Base-by-base conservation (phyloP, 2,797 vertebrate genomes). In the Helicolenus hilgendorfi region DNA sequence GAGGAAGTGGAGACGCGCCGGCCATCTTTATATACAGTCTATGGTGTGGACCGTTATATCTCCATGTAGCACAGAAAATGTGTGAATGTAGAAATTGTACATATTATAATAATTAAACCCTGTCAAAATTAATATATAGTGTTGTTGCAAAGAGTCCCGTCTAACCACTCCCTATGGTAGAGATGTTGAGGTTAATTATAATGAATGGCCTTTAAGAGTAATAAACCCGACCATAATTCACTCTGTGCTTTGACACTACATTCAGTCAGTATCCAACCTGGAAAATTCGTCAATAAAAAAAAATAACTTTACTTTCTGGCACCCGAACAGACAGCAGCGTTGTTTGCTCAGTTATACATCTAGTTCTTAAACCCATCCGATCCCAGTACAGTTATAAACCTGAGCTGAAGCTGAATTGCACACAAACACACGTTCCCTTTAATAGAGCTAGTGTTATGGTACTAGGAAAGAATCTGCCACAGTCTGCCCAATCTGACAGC, bases 401-500 rank as follows among this genome's bases (percentile, higher is more conserved):
- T 45, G 83, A 78, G 36, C 81, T 71, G 58, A 72, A 60, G 36
- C 81, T 72, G 60, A 72, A 60, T 24, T 45, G 36, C 89, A 92
- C 64, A 70, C 72, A 70, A 58, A 59, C 45, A 72, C 33, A 72
- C 35, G 3, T 33, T 69, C 62, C 68, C 76, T 93, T 96, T 94
- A 96, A 94, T 80, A 90, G 72, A 85, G 88, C 73, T 69, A 33
- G 86, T 93, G 91, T 97, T 97, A 96, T 95, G 94, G 95, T 94
- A 97, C 89, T 94, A 94, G 96, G 96, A 97, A 97, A 96, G 93
- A 97, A 97, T 97, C 94, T 92, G 91, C 92, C 86, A 90, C 85
- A 86, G 91, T 94, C 89, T 91, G 94, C 93, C 88, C 92, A 94
- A 96, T 93, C 91, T 92, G 90, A 95, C 87, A 94, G 89, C 89